Base-by-base conservation (phyloP, 2,797 vertebrate species). In the Pseudochromis fuscus region DNA sequence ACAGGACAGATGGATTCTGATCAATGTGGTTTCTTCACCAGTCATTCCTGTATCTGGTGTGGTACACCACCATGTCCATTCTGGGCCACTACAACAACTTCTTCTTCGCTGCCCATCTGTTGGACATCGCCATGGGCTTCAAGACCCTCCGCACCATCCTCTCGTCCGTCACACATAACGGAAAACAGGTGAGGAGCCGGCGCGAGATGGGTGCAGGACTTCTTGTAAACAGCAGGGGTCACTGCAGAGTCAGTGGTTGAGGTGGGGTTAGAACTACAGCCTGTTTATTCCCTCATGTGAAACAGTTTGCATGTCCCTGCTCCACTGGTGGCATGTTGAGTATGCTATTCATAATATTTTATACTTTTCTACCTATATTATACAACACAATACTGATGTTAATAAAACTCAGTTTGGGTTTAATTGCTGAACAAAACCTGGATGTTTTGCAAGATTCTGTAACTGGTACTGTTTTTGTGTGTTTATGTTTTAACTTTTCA, bases 31-130 rank as follows among this genome's bases (percentile, higher is more conserved):
- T 60, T 71, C 19, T 57, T 44, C 27, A 3, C 44, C 89, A 99
- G 98, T 97, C 97, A 0, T 99, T 99, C 91, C 91, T 99, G 63
- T 99, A 99, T 82, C 93, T 99, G 9, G 97, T 96, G 31, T 99
- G 98, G 98, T 99, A 99, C 85, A 99, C 97, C 1, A 98, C 97
- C 72, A 99, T 99, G 98, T 99, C 98, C 7, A 95, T 99, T 82
- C 95, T 99, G 71, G 98, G 98, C 24, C 98, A 99, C 92, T 99
- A 98, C 93, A 99, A 99, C 93, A 99, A 99, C 91, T 99, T 99
- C 93, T 99, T 99, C 94, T 99, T 99, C 12, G 98, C 98, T 30
- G 98, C 98, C 84, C 98, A 99, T 60, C 93, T 99, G 30, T 88
- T 99, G 84, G 98, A 99, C 84, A 99, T 99, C 4, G 98, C 98